Evolutionary conservation across 1,140 invertebrate species (phyloP).

Genomic region (Apolygus lucorum): DNA sequence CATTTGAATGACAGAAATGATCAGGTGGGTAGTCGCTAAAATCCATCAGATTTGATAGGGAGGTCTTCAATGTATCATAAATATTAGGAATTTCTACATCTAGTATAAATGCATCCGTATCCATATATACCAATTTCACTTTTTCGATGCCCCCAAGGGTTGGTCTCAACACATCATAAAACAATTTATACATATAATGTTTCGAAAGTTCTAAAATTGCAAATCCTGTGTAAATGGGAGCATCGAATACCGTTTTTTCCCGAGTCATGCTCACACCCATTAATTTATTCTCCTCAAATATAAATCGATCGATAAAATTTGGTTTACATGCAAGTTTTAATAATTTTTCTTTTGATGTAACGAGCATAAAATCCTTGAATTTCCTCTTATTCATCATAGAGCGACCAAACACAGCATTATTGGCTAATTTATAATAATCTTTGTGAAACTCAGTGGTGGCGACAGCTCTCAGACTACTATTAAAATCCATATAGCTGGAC

Average conservation of each 20-base stretch:
- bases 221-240: neutral
- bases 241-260: neutral
- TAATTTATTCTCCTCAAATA: neutral
- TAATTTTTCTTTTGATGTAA: neutral
- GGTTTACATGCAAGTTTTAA: neutral
- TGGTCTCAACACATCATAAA: neutral
- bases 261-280: neutral
- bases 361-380: neutral
- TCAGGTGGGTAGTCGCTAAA: neutral
- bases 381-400: conserved; percentile 7
- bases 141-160: neutral
- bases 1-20: neutral
- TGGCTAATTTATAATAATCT: neutral
- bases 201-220: neutral
- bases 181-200: neutral
- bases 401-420: conserved; percentile 15
- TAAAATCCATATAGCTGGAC: neutral
- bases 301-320: neutral
- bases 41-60: neutral
- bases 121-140: neutral
- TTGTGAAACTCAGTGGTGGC: neutral
- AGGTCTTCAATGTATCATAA: neutral
- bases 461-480: neutral
- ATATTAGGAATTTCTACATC: neutral
- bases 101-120: neutral